Base-by-base conservation (phyloP, 2,797 vertebrate genomes). In the Enteromius viviparus region DNA sequence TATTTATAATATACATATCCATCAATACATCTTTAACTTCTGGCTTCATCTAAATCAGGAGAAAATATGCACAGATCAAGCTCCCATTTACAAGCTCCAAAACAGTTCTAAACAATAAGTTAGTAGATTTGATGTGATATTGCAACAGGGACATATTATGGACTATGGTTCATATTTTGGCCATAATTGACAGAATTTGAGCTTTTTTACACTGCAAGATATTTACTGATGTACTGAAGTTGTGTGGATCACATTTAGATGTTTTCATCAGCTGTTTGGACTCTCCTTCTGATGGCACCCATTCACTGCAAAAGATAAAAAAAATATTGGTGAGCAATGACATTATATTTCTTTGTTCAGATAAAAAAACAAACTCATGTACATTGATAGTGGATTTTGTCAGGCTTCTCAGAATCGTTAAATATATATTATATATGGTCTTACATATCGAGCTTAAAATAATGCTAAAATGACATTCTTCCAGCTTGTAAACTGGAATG, bases 401-500 rank as follows among this genome's bases (percentile, higher is more conserved):
- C 15, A 32, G 26, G 45, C 49, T 51, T 34, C 45, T 32, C 2
- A 19, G 23, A 72, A 19, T 6, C 19, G 70, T 19, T 49, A 15
- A 74, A 53, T 11, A 70, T 32, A 34, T 34, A 12, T 29, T 4
- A 65, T 65, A 34, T 15, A 17, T 40, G 4, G 17, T 32, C 9
- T 34, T 72, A n/a, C 17, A 14, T 14, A 37, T 6, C 1, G 34
- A 76, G 49, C 17, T 15, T 4, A 0, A 55, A 75, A 55, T 21
- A 53, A 74, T 72, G 32, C 72, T 15, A 37, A 37, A 34, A 1
- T 12, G 15, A 8, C 9, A 21, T 51, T 55, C 32, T 55, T 1
- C 34, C 26, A 64, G 47, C 29, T 65, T 78, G 19, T 47, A 65
- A n/a, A 68, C 47, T 53, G 64, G 12, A 79, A 37, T 68, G 65